Percentiles rank a stretch among this genome's conserved stretches.
These are phyloP conservation scores for Laticauda laticaudata DNA, from an alignment of 2,113 vertebrate species.

Conservation along the genomic window DNA sequence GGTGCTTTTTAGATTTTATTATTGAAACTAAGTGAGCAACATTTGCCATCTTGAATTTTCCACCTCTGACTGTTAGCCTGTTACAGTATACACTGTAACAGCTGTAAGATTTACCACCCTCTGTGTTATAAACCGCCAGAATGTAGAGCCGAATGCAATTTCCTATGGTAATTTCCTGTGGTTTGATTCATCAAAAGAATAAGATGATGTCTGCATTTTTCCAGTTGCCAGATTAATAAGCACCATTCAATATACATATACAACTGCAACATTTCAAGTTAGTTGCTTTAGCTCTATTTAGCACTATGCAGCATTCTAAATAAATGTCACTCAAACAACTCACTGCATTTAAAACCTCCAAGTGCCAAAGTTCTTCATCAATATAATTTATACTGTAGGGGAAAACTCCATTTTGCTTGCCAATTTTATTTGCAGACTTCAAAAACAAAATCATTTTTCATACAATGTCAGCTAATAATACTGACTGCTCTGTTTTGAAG, in stretches of 20 bases:
- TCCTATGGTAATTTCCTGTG: conserved; percentile 44
- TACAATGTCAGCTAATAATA: neutral
- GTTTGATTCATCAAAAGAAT: conserved; percentile 30
- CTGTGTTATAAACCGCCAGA: conserved; percentile 38
- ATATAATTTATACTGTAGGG: conserved; percentile 4
- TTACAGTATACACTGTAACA: conserved; percentile 34
- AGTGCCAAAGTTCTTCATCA: conserved; percentile 5
- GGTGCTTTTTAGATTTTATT: conserved; percentile 30
- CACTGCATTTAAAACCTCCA: neutral
- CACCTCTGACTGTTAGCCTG: conserved; percentile 18
- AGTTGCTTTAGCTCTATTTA: conserved; percentile 3
- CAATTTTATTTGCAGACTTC: neutral
- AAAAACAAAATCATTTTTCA: neutral
- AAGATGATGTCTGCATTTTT: conserved; percentile 28
- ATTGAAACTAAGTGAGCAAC: conserved; percentile 15
- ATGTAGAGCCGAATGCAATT: conserved; percentile 43
- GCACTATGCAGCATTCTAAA: conserved; percentile 2
- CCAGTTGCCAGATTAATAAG: conserved; percentile 18
- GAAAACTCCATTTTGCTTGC: neutral
- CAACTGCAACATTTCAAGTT: conserved; percentile 29
- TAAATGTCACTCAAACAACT: neutral
- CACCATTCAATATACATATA: conserved; percentile 32
- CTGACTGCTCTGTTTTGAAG: neutral
- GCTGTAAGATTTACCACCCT: conserved; percentile 31
- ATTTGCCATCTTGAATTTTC: conserved; percentile 17